Conservation (phyloP, 1,140 invertebrate species). For the Listronotus bonariensis region DNA sequence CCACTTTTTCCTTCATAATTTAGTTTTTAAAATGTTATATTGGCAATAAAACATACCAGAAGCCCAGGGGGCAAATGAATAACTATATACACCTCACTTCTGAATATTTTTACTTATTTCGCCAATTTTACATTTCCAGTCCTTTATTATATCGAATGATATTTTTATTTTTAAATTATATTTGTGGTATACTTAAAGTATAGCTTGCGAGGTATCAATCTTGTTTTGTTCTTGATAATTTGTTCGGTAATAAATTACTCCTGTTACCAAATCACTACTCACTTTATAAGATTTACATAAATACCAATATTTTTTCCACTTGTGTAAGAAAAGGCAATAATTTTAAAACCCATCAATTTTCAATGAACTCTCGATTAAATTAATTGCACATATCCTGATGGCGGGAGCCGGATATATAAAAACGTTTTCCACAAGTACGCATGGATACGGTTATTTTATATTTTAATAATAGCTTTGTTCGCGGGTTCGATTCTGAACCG, state of each 20-base stretch:
- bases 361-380: slow-evolving; percentile 6
- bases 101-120: not conserved
- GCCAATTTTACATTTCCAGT: not conserved
- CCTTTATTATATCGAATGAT: slow-evolving; percentile 8
- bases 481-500: no score
- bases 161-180: slow-evolving; percentile 14
- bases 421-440: no score
- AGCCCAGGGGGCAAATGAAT: not conserved
- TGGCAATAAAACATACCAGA: no score
- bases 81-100: not conserved
- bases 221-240: not conserved
- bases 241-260: slow-evolving; percentile 2
- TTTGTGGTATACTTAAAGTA: not conserved
- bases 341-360: not conserved
- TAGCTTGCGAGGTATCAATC: not conserved
- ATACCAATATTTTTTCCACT: slow-evolving; percentile 6
- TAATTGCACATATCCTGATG: slow-evolving; percentile 1
- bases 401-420: no score
- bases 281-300: slow-evolving; percentile 6
- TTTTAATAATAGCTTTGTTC: no score
- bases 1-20: no score
- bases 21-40: no score
- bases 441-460: no score
- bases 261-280: not conserved
- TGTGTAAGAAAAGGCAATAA: not conserved